These are phyloP conservation scores for Anguilla rostrata DNA, from an alignment of 2,113 vertebrate species.

Conservation along the genomic window DNA sequence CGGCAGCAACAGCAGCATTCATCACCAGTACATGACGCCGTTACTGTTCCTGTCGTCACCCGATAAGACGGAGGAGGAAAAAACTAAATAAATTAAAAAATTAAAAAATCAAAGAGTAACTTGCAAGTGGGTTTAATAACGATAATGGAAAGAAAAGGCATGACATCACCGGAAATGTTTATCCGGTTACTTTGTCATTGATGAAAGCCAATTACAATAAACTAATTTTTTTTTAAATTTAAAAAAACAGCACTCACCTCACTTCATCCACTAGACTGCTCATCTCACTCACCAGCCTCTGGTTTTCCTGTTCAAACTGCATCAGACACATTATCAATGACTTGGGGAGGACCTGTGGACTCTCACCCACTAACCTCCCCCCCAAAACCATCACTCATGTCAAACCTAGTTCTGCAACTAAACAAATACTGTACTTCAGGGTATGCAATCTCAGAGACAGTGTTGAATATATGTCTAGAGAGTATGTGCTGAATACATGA, in stretches of 20 bases:
- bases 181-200: background rate
- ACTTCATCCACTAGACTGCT: slow-evolving; percentile 94
- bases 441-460: too few relatives aligned
- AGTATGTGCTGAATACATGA: background rate
- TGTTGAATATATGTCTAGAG: background rate
- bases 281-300: slow-evolving; percentile 92
- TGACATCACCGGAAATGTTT: background rate
- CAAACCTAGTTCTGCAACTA: background rate
- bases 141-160: background rate
- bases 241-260: slow-evolving; percentile 68
- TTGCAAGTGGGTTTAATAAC: too few relatives aligned
- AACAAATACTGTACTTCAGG: background rate
- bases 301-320: slow-evolving; percentile 97
- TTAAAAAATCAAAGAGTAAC: background rate
- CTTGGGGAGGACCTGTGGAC: background rate
- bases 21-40: background rate
- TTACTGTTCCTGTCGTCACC: background rate
- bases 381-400: background rate
- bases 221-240: background rate
- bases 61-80: background rate
- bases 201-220: background rate
- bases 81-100: too few relatives aligned
- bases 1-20: background rate
- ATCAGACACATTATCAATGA: background rate
- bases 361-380: background rate